These are phyloP conservation scores for Apodemia zela DNA, from an alignment of 2,888 invertebrate species.

Conservation along the genomic window DNA sequence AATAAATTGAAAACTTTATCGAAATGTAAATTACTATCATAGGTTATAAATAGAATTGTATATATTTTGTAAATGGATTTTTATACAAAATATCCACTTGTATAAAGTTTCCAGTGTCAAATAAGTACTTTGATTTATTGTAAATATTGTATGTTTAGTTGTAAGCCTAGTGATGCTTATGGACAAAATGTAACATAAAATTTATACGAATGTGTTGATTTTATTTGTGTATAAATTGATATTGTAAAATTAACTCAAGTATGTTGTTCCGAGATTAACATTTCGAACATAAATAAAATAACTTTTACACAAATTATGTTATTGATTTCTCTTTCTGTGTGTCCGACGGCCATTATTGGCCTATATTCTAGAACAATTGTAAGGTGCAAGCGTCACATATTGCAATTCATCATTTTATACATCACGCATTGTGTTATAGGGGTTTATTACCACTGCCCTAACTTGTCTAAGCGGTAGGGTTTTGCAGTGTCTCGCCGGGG, in stretches of 20 bases:
- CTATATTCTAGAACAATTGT: too few relatives aligned
- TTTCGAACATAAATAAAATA: conserved; percentile 74
- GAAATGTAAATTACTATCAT: conserved; percentile 61
- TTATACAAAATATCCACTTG: conserved; percentile 62
- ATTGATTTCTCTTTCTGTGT: not conserved
- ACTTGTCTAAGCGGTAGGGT: too few relatives aligned
- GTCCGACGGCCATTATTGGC: too few relatives aligned
- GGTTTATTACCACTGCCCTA: too few relatives aligned
- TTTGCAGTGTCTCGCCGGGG: too few relatives aligned
- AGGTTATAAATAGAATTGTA: conserved; percentile 67
- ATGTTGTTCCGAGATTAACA: conserved; percentile 73
- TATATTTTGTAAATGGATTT: conserved; percentile 74
- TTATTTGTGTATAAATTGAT: conserved; percentile 75
- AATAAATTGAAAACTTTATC: conserved; percentile 56
- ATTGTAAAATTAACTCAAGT: conserved; percentile 73
- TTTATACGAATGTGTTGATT: conserved; percentile 73
- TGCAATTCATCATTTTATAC: too few relatives aligned
- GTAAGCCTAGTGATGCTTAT: conserved; percentile 70
- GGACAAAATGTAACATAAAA: conserved; percentile 70
- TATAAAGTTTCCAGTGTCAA: conserved; percentile 61
- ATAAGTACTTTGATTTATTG: conserved; percentile 53
- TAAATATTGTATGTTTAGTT: conserved; percentile 67
- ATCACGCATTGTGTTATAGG: too few relatives aligned
- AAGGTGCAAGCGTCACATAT: too few relatives aligned
- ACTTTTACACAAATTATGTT: conserved; percentile 63